phyloP scores from a whole-genome alignment of 2,888 invertebrate species.

The Danaus chrysippus region DNA sequence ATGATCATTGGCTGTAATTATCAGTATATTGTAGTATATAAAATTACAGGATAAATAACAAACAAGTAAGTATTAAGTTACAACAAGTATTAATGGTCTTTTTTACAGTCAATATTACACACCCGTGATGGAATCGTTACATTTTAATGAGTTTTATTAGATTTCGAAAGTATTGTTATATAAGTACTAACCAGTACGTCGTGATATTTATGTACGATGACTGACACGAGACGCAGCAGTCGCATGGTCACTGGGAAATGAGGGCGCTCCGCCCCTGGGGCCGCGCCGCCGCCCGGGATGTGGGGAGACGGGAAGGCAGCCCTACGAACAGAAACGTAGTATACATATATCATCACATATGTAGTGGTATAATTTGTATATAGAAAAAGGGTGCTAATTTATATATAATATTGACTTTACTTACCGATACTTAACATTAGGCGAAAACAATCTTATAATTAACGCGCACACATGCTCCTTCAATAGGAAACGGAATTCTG shows the following conservation, averaged over 20 bases:
- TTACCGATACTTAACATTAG: slow-evolving; percentile 96
- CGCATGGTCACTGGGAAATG: slow-evolving; percentile 98
- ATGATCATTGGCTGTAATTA: too few relatives aligned
- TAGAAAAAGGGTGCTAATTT: not conserved
- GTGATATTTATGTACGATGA: slow-evolving; percentile 96
- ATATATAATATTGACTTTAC: slow-evolving; percentile 14
- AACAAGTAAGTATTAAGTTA: not conserved
- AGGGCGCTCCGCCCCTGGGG: slow-evolving; percentile 87
- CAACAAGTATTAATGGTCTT: too few relatives aligned
- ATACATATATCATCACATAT: too few relatives aligned
- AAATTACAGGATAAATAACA: too few relatives aligned
- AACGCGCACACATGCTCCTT: slow-evolving; percentile 98
- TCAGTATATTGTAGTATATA: too few relatives aligned
- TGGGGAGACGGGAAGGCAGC: slow-evolving; percentile 63
- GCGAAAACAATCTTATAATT: slow-evolving; percentile 98
- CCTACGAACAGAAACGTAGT: slow-evolving; percentile 36
- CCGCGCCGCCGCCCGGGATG: slow-evolving; percentile 53
- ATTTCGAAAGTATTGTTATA: not conserved
- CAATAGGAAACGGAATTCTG: slow-evolving; percentile 94
- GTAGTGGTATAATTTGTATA: too few relatives aligned
- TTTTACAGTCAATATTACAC: too few relatives aligned
- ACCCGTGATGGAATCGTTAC: too few relatives aligned
- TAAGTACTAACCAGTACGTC: slow-evolving; percentile 85
- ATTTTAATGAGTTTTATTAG: not conserved
- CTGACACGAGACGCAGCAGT: slow-evolving; percentile 93